A percentile compares a stretch with the other conserved stretches of the same genome.
Evolutionary conservation across 1,140 invertebrate genomes (phyloP).

Genomic region (Macrocentrus cingulum): DNA sequence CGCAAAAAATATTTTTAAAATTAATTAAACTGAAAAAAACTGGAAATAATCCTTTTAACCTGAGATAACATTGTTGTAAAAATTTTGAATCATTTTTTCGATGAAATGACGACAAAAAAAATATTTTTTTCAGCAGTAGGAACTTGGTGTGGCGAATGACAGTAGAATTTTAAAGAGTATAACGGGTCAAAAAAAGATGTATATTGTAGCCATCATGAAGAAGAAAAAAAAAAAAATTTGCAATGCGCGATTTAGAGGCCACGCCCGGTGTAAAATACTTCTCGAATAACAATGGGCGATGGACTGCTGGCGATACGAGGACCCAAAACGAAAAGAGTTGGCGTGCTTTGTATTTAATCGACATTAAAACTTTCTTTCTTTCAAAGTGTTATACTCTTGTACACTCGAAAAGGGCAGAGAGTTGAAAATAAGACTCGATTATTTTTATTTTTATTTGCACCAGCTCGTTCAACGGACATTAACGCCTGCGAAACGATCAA

Average conservation of each 20-base stretch:
- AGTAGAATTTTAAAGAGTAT: not conserved
- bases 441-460: too few relatives aligned
- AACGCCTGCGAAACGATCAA: too few relatives aligned
- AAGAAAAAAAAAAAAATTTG: constrained; percentile 2
- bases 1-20: too few relatives aligned
- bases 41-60: too few relatives aligned
- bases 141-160: too few relatives aligned
- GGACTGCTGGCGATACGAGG: not conserved
- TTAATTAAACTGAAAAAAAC: too few relatives aligned
- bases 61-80: too few relatives aligned
- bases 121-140: too few relatives aligned
- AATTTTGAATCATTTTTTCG: too few relatives aligned
- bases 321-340: not conserved
- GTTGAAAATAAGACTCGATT: not conserved
- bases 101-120: too few relatives aligned
- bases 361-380: constrained; percentile 3
- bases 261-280: constrained; percentile 8
- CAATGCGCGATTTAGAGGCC: constrained; percentile 11
- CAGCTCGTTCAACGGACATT: too few relatives aligned
- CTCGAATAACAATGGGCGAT: constrained; percentile 10
- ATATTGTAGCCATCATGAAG: too few relatives aligned
- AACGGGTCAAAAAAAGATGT: not conserved
- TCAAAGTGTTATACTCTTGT: not conserved
- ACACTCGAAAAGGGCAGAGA: not conserved
- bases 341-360: constrained; percentile 6